Evolutionary conservation across 2,113 vertebrate genomes (phyloP), one percentile per base, ranked within the genome.

Genomic region (Strix uralensis): DNA sequence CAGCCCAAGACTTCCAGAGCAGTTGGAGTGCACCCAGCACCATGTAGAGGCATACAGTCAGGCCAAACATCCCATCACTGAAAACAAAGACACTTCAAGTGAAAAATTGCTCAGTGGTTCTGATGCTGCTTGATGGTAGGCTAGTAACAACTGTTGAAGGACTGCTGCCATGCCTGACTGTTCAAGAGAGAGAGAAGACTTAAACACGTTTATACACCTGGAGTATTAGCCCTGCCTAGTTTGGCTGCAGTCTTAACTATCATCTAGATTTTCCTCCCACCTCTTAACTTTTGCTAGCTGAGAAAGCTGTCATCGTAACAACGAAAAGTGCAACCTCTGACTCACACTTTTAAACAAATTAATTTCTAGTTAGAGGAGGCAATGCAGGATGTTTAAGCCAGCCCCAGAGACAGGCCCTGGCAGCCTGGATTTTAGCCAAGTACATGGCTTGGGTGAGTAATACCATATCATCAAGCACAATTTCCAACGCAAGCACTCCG

Each of bases 21-120:
- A 2, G 16, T 0, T 51, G 51, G 36, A 61, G 32, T 1, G 3
- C 17, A 40, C 26, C 0, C 0, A 75, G 47, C 72, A 88, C 26
- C 57, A 27, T 0, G 8, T 0, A n/a, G 44, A 86, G 58, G 21
- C 29, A 75, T 1, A 49, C 13, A 79, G 73, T 5, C 73, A 62
- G 51, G 30, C 15, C 74, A 90, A 61, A 88, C 27, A 49, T 19
- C 10, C 49, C 62, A 52, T 27, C 0, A 0, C 18, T 54, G 74
- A 75, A 90, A 90, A 80, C 9, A 58, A 78, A 42, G 47, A 13
- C 26, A 10, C 32, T 59, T 29, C 32, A 71, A 47, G 40, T 22
- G 11, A 62, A 81, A 70, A 69, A 57, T 0, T 88, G 10, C 12
- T 49, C 34, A 30, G 1, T 10, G 30, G 18, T 47, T 88, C 83